Evolutionary conservation across 1,140 invertebrate genomes (phyloP), one percentile per base, ranked within the genome.

Genomic region (Cheumatopsyche charites): DNA sequence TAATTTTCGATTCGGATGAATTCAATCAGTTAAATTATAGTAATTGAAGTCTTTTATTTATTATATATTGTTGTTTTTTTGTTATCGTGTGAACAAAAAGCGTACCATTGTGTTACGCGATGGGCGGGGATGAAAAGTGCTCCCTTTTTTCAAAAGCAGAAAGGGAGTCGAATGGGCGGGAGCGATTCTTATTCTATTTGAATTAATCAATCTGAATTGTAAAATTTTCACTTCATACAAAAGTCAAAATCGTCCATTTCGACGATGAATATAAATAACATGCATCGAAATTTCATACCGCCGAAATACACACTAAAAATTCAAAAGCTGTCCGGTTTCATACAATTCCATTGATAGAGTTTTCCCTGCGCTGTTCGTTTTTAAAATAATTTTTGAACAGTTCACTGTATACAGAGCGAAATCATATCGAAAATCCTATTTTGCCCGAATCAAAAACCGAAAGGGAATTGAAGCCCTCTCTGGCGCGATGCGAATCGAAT

Each of bases 221-320:
- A 25, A 58, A 55, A 58, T 23, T 25, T 58, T 7, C 19, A 58
- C 55, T 11, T 55, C 13, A n/a, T 13, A 3, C 4, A 47, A 15
- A 47, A 47, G 13, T 7, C 11, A 47, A 6, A 47, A 47, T 7
- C 11, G 13, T 47, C 3, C 3, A 47, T 47, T 81, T 78, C 81
- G 78, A 78, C 77, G 78, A 72, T 81, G 80, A 82, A 82, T n/a
- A n/a, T n/a, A n/a, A n/a, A n/a, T n/a, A n/a, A n/a, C n/a, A n/a
- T 83, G 82, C 79, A 79, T 83, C 82, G 82, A 83, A 83, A 84
- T 84, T 72, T 79, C 81, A 83, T 83, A 84, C 83, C 82, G 80
- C 81, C 82, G 82, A 82, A 80, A 80, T 83, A 47, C 81, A n/a
- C 29, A 9, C 13, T 55, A 81, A 78, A 81, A 81, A 81, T 66